Conservation (phyloP, 2,797 vertebrate species). For the Molothrus ater region DNA sequence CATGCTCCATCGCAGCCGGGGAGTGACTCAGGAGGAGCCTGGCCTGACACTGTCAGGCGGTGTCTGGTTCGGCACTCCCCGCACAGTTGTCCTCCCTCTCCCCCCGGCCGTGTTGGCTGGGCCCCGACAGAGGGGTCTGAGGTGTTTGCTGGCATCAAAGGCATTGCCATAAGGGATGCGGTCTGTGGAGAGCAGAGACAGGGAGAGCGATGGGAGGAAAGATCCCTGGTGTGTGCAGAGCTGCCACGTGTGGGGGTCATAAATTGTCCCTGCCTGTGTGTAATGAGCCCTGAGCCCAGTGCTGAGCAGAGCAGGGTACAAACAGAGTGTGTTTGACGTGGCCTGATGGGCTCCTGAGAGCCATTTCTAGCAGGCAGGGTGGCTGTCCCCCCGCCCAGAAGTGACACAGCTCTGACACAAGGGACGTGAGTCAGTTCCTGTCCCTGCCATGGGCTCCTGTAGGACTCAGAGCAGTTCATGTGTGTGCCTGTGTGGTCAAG, state of each 20-base stretch:
- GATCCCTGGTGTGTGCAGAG: neutral
- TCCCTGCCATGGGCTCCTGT: neutral
- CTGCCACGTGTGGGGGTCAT: neutral
- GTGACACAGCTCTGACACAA: neutral
- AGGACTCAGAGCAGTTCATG: neutral
- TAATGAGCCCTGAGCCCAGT: neutral
- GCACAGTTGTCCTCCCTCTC: neutral
- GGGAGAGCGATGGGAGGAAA: neutral
- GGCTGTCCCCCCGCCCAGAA: rapidly evolving
- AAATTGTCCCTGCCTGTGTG: rapidly evolving
- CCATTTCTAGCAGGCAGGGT: neutral
- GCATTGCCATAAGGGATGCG: rapidly evolving
- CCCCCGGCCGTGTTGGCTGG: neutral
- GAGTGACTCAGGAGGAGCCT: slow-evolving; percentile 52
- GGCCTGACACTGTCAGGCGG: slow-evolving; percentile 68
- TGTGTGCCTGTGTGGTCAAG: neutral
- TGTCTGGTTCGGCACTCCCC: slow-evolving; percentile 44
- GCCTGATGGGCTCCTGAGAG: neutral
- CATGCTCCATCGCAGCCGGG: slow-evolving; percentile 54
- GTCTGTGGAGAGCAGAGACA: neutral
- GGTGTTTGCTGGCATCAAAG: neutral
- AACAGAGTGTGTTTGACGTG: neutral
- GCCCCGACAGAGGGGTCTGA: neutral
- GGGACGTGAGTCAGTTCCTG: neutral
- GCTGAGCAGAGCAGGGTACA: neutral